Conservation (phyloP, 64 coral and sea anemone species). For the Cladopsammia gracilis region DNA sequence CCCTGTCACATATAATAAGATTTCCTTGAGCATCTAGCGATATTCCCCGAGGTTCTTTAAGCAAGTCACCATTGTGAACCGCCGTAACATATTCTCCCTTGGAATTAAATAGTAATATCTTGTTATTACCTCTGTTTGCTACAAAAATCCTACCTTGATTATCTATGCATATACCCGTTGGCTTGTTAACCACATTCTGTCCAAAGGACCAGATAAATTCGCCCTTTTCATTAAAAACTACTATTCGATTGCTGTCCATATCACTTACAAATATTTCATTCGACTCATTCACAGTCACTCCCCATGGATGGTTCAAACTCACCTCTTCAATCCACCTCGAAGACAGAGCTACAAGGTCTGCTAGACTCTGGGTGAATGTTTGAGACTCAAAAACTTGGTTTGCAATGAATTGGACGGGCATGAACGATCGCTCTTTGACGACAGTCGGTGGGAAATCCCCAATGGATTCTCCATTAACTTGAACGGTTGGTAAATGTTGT, state of each 20-base stretch:
- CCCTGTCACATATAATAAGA: not conserved
- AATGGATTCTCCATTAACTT: not conserved
- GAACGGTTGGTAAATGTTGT: not conserved
- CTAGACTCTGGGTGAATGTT: no score
- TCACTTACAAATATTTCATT: slow-evolving; percentile 4
- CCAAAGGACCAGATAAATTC: slow-evolving; percentile 16
- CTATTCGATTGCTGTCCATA: not conserved
- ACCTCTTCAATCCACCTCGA: not conserved
- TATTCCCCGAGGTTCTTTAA: slow-evolving; percentile 24
- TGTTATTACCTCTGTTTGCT: slow-evolving; percentile 10
- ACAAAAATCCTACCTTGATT: slow-evolving; percentile 20
- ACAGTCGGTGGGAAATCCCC: not conserved
- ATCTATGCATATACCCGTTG: not conserved
- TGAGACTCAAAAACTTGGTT: no score
- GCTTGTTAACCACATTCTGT: not conserved
- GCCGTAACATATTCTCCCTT: not conserved
- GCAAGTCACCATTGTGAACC: not conserved
- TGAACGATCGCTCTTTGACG: not conserved
- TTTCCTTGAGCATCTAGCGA: slow-evolving; percentile 10
- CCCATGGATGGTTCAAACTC: not conserved
- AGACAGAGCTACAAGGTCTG: no score
- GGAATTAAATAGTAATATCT: not conserved
- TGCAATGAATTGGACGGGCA: not conserved
- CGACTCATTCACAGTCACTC: not conserved
- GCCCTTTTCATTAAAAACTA: not conserved